phyloP scores from a whole-genome alignment of 2,888 invertebrate species.

The Iphiclides podalirius region DNA sequence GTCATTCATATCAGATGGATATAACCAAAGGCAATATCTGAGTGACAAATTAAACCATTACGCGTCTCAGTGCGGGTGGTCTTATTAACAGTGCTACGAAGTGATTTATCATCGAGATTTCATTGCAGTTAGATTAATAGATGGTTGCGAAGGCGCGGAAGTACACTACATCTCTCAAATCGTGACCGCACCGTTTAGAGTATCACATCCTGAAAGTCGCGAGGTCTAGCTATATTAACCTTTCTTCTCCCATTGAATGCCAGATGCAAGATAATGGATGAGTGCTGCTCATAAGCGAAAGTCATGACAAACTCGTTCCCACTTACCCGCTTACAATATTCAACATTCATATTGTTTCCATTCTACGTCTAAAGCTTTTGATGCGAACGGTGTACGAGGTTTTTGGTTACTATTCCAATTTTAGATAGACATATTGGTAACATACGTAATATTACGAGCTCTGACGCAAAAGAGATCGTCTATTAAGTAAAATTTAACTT shows the following conservation, averaged over 20 bases:
- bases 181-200: constrained; percentile 44
- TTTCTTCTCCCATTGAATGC: constrained; percentile 52
- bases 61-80: constrained; percentile 52
- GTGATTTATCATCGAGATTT: constrained; percentile 63
- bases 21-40: constrained; percentile 27
- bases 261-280: constrained; percentile 29
- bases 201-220: constrained; percentile 36
- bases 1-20: constrained; percentile 9
- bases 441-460: no score
- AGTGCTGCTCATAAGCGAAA: neutral
- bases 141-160: constrained; percentile 23
- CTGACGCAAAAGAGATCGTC: no score
- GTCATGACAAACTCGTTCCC: neutral
- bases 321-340: no score
- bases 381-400: no score
- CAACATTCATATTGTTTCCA: no score
- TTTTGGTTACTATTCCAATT: no score
- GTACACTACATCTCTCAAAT: constrained; percentile 40
- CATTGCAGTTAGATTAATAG: constrained; percentile 45
- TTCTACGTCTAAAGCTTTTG: no score
- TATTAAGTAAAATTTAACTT: no score
- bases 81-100: constrained; percentile 42
- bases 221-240: constrained; percentile 48
- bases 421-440: no score
- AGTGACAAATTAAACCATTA: constrained; percentile 57